phyloP scores from a whole-genome alignment of 2,797 vertebrate species.

The Pyrocephalus nanus region DNA sequence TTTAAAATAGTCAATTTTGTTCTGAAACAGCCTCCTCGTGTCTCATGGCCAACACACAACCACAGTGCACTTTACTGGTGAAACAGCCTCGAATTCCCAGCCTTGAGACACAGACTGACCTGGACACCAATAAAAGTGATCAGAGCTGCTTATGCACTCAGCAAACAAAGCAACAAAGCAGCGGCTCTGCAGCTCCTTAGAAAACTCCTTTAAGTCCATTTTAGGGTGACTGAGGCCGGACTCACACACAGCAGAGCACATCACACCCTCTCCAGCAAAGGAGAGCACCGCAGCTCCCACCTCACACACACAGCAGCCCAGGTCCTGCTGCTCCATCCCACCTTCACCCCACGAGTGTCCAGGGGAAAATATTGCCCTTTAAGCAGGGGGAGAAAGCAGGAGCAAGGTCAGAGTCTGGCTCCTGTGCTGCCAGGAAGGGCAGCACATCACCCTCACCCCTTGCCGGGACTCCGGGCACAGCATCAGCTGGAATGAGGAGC shows the following conservation, averaged over 20 bases:
- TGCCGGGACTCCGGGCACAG: rapidly evolving
- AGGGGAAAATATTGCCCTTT: not conserved
- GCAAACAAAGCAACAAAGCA: not conserved
- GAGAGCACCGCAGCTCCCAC: not conserved
- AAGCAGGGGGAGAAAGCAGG: not conserved
- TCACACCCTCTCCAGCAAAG: too few relatives aligned
- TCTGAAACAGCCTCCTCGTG: not conserved
- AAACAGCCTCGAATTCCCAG: not conserved
- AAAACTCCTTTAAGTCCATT: not conserved
- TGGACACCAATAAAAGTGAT: rapidly evolving
- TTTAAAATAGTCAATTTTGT: rapidly evolving
- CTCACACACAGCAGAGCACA: too few relatives aligned
- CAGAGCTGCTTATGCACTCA: not conserved
- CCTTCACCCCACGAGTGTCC: not conserved
- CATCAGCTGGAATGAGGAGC: not conserved
- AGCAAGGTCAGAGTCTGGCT: constrained; percentile 1
- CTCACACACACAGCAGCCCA: rapidly evolving
- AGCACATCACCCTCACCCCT: not conserved
- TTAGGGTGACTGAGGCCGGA: not conserved
- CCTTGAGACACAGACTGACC: not conserved
- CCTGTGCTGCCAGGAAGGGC: not conserved
- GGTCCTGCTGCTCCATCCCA: not conserved
- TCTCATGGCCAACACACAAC: not conserved
- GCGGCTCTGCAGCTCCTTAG: not conserved
- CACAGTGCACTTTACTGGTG: not conserved